Evolutionary conservation across 1,140 invertebrate genomes (phyloP), one percentile per base, ranked within the genome.

Genomic region (Drosophila mauritiana): DNA sequence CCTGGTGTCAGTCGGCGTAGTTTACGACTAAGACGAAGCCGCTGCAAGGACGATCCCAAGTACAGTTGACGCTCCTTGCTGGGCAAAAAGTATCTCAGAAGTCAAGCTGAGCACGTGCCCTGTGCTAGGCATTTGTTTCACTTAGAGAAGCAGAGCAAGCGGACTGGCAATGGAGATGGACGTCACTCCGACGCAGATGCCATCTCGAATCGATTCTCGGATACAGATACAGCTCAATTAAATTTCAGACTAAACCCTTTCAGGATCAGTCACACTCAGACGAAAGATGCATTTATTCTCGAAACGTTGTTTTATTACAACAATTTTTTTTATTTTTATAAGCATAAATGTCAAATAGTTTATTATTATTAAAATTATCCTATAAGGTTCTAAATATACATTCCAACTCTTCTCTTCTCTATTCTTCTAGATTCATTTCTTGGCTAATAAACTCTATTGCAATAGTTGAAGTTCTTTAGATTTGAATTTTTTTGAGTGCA

Each of bases 211-310:
- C 43, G 67, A 56, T 70, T 57, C 36, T 57, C 27, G 25, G 31
- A 42, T 59, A 59, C 59, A 57, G 52, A 70, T 57, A 70, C 34
- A 49, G 68, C 68, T 70, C 68, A 70, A 70, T 70, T 70, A 70
- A 70, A 70, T 70, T 70, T 11, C 40, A 70, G 22, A 27, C 27
- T 12, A 70, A 70, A 57, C 64, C 68, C 68, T 57, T 70, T 70
- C 37, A n/a, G 25, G 12, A 15, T 13, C 20, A 25, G 10, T 22
- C n/a, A 53, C 39, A 65, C 46, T 68, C 0, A 17, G 46, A 36
- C 15, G 63, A 64, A 63, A 1, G 0, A 4, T 10, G 2, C 1
- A 25, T 22, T 22, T 22, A 8, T 31, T 22, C 20, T 22, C 20
- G 3, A 22, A 22, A 22, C 20, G 2, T 3, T 22, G 3, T 2